Evolutionary conservation across 2,888 invertebrate species (phyloP), one percentile per base, ranked within the genome.

Genomic region (Luffia ferchaultella): DNA sequence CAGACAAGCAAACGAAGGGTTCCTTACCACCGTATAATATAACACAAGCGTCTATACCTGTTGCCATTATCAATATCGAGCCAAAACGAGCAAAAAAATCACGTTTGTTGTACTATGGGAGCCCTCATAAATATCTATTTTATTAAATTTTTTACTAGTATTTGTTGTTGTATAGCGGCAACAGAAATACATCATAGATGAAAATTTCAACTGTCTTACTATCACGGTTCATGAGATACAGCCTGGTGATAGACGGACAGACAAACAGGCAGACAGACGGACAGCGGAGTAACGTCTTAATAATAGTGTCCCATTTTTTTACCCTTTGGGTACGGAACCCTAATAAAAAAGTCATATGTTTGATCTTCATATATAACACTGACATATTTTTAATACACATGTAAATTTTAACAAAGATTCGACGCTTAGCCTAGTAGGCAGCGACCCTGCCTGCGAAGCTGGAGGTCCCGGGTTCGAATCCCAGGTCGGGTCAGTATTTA

Each of bases 81-180:
- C 3, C 3, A 30, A 30, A 30, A 30, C 3, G 5, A 30, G 12
- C 30, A 30, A 30, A 30, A 30, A 30, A 7, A 30, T 30, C 30
- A 30, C 30, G 30, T 12, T 30, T 30, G 3, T 30, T 30, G 30
- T 30, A n/a, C n/a, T n/a, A 30, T 30, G 30, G 30, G 30, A 30
- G 30, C 30, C 30, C 30, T 7, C 30, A 7, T 30, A 30, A 30
- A 30, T 30, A 30, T 7, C 12, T 30, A 30, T 30, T 30, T 30
- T 30, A 18, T 16, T 45, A 2, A 2, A 12, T 45, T 16, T 16
- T 46, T n/a, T n/a, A n/a, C n/a, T 46, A 19, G 18, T 47, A 41
- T 41, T 47, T 41, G 3, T 47, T 47, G 40, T 47, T 47, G n/a
- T n/a, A 47, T 47, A 47, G 47, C 41, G 40, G 47, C 18, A 40